These are phyloP conservation scores for Eueides isabella DNA, from an alignment of 1,140 invertebrate species.

Conservation along the genomic window DNA sequence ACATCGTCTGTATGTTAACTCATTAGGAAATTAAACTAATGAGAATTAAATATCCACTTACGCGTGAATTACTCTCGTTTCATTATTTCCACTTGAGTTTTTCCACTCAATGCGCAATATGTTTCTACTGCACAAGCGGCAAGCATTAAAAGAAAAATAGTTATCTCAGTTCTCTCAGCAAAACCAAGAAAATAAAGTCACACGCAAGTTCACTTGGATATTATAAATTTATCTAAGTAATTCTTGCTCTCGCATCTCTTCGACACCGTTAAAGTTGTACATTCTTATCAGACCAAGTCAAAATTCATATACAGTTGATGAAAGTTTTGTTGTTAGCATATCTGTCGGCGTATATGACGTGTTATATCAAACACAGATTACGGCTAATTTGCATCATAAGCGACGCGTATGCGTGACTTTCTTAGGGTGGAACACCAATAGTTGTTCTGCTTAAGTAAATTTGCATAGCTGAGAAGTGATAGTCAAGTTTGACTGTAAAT, in stretches of 20 bases:
- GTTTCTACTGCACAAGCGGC: no score
- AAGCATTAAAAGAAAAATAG: no score
- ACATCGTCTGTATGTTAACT: no score
- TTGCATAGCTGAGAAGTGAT: background rate
- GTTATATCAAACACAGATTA: constrained; percentile 1
- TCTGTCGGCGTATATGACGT: background rate
- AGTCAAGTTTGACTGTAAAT: background rate
- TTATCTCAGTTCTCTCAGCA: no score
- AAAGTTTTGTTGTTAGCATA: background rate
- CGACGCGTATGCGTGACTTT: background rate
- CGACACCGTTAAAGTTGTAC: background rate
- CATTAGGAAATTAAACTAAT: no score
- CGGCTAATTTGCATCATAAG: constrained; percentile 7
- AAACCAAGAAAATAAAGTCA: no score
- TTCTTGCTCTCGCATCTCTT: background rate
- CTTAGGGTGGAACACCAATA: background rate
- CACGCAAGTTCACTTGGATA: no score
- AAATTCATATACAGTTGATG: background rate
- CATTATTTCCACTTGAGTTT: no score
- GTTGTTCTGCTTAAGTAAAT: background rate
- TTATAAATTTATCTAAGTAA: no score
- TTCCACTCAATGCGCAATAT: no score
- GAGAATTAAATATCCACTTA: no score
- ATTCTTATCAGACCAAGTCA: background rate
- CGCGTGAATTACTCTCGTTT: no score